Base-by-base conservation (phyloP, 1,140 invertebrate species). In the Drosophila athabasca region DNA sequence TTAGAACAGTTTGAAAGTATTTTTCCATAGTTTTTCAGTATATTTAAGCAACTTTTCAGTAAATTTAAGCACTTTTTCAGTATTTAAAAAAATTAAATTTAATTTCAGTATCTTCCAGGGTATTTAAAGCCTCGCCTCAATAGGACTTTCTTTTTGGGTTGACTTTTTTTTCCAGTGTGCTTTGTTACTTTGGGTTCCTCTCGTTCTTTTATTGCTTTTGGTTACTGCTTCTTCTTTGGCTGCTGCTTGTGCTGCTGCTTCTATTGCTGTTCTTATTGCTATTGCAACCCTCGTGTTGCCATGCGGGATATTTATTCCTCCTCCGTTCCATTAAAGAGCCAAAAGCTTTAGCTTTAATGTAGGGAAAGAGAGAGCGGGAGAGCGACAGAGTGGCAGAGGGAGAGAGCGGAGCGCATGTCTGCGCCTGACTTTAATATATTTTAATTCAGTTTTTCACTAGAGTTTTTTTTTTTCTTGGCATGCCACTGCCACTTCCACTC, bases 271-370 rank as follows among this genome's bases (percentile, higher is more conserved):
- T 64, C 3, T 59, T 64, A 58, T 76, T 54, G 64, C 70, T 65
- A 61, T 79, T 29, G 29, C 70, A 62, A 55, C 70, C 66, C 70
- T 55, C 26, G 55, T 44, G 76, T 83, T 83, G 75, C 79, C 57
- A 83, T 55, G 79, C 70, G 46, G 75, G 58, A 44, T 50, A 15
- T 55, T 31, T 65, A 26, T 15, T 35, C 13, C 49, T 43, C 24
- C 15, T 43, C 15, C 15, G 11, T 50, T 9, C 15, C 13, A 29
- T 35, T 19, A 15, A 43, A 17, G 13, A 53, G 54, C 24, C 45
- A 67, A 29, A 2, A 49, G 53, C 74, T 78, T 35, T 69, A 64
- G 67, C 71, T 84, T 79, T 84, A 84, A 84, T 83, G 58, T 71
- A 82, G 22, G 51, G 8, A 39, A 9, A 39, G 35, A 39, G 31